Evolutionary conservation across 2,797 vertebrate species (phyloP).

Genomic region (Dipus sagitta): DNA sequence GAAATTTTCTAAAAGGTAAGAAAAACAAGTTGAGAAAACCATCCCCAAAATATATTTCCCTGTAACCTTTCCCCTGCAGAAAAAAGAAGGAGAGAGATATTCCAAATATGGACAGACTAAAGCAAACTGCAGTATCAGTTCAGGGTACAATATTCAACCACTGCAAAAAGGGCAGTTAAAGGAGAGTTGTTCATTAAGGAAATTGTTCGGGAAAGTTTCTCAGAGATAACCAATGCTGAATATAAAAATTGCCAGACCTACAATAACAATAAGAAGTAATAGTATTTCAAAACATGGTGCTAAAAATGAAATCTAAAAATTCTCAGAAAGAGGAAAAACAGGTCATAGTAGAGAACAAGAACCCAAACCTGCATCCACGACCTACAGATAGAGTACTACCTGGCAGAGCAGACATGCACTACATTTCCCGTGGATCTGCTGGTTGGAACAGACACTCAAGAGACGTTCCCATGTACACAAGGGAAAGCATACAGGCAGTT

Average conservation of each 20-base stretch:
- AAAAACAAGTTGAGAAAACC: conserved; percentile 37
- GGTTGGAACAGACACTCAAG: background rate
- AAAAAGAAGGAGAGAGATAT: background rate
- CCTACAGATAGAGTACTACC: background rate
- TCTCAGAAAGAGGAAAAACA: conserved; percentile 50
- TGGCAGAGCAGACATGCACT: background rate
- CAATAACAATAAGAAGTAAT: conserved; percentile 15
- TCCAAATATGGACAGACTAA: conserved; percentile 6
- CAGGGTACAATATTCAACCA: background rate
- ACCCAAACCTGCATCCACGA: conserved; percentile 54
- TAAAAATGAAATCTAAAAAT: conserved; percentile 59
- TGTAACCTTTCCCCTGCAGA: background rate
- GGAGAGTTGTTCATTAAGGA: background rate
- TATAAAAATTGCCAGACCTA: conserved; percentile 36
- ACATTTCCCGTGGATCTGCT: background rate
- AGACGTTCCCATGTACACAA: background rate
- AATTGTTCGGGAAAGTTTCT: conserved; percentile 39
- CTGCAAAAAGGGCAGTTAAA: conserved; percentile 48
- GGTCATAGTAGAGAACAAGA: conserved; percentile 1
- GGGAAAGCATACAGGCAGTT: background rate
- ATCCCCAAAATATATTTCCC: background rate
- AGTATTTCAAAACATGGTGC: conserved; percentile 50
- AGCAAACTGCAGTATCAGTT: conserved; percentile 10
- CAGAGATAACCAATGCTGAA: background rate
- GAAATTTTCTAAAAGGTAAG: background rate